Base-by-base conservation (phyloP, 2,888 invertebrate species). In the Cephus spinipes region DNA sequence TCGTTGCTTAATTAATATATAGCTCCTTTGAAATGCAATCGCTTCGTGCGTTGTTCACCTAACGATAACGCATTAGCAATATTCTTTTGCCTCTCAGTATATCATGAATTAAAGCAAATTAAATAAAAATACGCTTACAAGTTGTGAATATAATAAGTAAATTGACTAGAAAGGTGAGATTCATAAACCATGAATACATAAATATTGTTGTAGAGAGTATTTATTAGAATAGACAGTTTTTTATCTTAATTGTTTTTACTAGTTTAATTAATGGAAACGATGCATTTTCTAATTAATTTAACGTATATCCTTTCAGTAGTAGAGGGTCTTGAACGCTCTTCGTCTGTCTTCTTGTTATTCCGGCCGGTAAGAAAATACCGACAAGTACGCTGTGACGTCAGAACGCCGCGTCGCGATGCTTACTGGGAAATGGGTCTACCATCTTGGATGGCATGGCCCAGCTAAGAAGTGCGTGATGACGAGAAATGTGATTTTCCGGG, bases 371-470 rank as follows among this genome's bases (percentile, higher is more conserved):
- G 31, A 23, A 35, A 34, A 73, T 76, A 73, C 76, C 71, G 76
- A 73, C 73, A 23, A 35, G 40, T 34, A 31, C 68, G 32, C 30
- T 32, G 73, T 79, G 79, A 80, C 80, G 80, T 79, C 80, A 80
- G 31, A 71, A 73, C 73, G 80, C 71, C 68, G 73, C 69, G 69
- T 69, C 23, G 68, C 69, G 32, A 71, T 68, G 77, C 74, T 69
- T 73, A 68, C 85, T 84, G 85, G 86, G 79, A 84, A 81, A 78
- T 80, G 79, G 77, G 79, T 81, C 87, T 84, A 88, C 90, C 90
- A 90, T 90, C 89, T 90, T 90, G 89, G 87, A 87, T 89, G 86
- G 90, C 88, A 90, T 90, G 90, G 88, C 86, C 86, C 86, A 84
- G 85, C 86, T 84, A 85, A 84, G 86, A 84, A 87, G 87, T 88